Conservation (phyloP, 2,888 invertebrate genomes). For the Tenthredo amoena region DNA sequence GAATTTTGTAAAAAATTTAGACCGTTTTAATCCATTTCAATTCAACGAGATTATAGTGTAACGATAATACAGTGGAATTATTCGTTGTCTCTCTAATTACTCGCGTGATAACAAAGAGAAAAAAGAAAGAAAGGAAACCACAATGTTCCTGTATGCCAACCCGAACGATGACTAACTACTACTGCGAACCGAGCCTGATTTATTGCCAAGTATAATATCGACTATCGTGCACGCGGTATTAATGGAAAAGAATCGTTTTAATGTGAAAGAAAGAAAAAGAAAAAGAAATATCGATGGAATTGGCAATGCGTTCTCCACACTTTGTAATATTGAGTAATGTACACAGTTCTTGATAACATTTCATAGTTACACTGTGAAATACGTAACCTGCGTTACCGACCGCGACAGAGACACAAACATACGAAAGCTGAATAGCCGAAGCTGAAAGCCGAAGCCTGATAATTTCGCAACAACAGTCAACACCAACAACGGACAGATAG, state of each 20-base stretch:
- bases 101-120: not conserved
- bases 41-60: not conserved
- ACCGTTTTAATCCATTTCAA: not conserved
- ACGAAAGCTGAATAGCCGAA: not conserved
- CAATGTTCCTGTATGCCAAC: not conserved
- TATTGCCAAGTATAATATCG: not conserved
- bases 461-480: not conserved
- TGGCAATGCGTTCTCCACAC: not conserved
- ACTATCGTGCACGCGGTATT: not conserved
- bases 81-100: not conserved
- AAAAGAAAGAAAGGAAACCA: not conserved
- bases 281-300: not conserved
- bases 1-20: not conserved
- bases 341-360: not conserved
- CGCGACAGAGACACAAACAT: not conserved
- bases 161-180: not conserved
- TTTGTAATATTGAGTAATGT: not conserved
- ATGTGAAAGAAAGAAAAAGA: not conserved
- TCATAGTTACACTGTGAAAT: not conserved
- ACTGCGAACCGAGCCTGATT: not conserved
- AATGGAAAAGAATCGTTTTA: not conserved
- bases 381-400: not conserved
- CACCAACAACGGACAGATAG: conserved; percentile 1
- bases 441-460: not conserved
- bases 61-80: not conserved